Conservation (phyloP, 2,888 invertebrate species). For the Gymnocheta viridis region DNA sequence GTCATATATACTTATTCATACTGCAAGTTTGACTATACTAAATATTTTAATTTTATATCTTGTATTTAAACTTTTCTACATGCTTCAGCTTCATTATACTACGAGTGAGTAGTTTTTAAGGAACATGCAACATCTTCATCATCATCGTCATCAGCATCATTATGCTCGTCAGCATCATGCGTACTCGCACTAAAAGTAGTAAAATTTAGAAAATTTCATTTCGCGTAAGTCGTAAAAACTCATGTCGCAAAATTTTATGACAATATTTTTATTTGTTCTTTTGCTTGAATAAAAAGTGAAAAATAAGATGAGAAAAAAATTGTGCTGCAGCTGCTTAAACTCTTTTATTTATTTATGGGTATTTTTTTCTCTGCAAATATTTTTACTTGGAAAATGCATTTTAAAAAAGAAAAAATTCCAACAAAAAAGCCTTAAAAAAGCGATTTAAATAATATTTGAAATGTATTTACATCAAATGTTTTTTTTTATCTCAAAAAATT, state of each 20-base stretch:
- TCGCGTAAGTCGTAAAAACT: conserved; percentile 68
- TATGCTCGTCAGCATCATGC: conserved; percentile 36
- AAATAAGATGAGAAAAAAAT: background rate
- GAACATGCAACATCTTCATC: conserved; percentile 29
- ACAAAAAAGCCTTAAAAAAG: background rate
- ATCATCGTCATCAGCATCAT: conserved; percentile 9
- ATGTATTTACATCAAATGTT: background rate
- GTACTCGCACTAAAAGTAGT: conserved; percentile 59
- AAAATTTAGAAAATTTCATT: conserved; percentile 69
- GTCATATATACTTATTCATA: conserved; percentile 26
- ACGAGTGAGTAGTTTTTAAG: background rate
- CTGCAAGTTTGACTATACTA: background rate
- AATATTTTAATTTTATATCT: conserved; percentile 44
- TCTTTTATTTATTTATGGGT: conserved; percentile 27
- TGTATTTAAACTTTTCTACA: conserved; percentile 29
- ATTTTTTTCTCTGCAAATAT: background rate
- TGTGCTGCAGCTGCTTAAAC: conserved; percentile 47
- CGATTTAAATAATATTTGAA: background rate
- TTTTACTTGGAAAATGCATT: background rate
- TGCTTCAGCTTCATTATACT: background rate
- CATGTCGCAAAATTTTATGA: conserved; percentile 67
- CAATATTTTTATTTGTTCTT: conserved; percentile 56
- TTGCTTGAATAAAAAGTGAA: conserved; percentile 30
- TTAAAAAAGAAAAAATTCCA: background rate
- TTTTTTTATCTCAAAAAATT: too few species aligned